Conservation (phyloP, 2,113 vertebrate species). For the Thamnaconus septentrionalis region DNA sequence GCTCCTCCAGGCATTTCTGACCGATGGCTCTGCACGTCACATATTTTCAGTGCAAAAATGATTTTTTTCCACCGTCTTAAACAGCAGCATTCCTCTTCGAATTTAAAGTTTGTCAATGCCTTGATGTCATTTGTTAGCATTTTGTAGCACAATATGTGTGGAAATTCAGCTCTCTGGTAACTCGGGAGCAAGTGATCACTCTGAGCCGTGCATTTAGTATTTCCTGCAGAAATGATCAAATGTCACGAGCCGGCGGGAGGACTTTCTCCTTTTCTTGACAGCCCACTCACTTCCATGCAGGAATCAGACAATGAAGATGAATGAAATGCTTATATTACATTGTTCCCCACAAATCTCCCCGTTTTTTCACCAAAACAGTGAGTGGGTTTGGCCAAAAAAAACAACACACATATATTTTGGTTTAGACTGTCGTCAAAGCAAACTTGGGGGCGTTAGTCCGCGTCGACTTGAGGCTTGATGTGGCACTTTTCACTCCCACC, state of each 20-base stretch:
- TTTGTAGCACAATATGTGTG: conserved; percentile 5
- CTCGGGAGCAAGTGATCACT: not conserved
- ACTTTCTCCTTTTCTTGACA: not conserved
- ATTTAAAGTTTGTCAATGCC: conserved; percentile 4
- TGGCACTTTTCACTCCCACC: conserved; percentile 33
- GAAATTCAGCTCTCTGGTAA: conserved; percentile 16
- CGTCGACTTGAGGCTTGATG: conserved; percentile 34
- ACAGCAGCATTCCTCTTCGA: conserved; percentile 36
- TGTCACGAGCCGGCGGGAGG: conserved; percentile 44
- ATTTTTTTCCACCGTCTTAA: conserved; percentile 21
- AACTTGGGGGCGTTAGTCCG: conserved; percentile 37
- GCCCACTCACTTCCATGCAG: conserved; percentile 26
- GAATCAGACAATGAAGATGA: conserved; percentile 31
- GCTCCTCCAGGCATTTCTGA: conserved; percentile 39
- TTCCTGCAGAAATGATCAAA: conserved; percentile 45
- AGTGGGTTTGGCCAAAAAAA: conserved; percentile 21
- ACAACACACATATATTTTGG: conserved; percentile 20
- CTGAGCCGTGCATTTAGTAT: conserved; percentile 20
- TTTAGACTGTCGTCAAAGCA: conserved; percentile 28
- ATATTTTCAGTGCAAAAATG: conserved; percentile 11
- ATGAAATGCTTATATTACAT: conserved; percentile 22
- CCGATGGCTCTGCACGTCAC: conserved; percentile 30
- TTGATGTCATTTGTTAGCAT: not conserved
- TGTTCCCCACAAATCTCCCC: conserved; percentile 24
- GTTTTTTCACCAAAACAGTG: conserved; percentile 36